Base-by-base conservation (phyloP, 2,797 vertebrate species). In the Oryzias sinensis region DNA sequence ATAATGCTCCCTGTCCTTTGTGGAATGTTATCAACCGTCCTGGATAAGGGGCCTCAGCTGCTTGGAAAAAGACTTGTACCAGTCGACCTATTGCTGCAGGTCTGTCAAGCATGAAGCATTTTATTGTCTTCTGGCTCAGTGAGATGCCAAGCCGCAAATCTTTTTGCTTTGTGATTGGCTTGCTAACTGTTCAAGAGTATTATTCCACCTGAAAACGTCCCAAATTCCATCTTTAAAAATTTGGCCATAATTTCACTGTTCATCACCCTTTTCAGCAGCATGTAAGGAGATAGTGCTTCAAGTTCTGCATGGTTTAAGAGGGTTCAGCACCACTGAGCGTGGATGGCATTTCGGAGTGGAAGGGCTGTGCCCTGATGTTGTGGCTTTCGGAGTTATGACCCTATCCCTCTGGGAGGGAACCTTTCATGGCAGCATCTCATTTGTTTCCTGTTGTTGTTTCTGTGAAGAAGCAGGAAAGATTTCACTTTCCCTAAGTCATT, bases 231-330 rank as follows among this genome's bases (percentile, higher is more conserved):
- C 65, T 62, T 74, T 81, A 22, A 46, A 46, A 46, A 74, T 61
- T 68, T 68, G 77, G 62, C 55, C 66, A 27, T 84, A 84, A 84
- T 87, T 84, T 80, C 77, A 76, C 48, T 8, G 72, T 67, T 75
- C 68, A 72, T 76, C 65, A 73, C 49, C 68, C 60, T 74, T 78
- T 46, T 80, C 79, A 46, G 58, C 62, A 25, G 74, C 56, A 74
- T 69, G 68, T 66, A 61, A 70, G 79, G 62, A 50, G 65, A 82
- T 77, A 85, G 70, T 56, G 77, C 59, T 76, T 79, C 16, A 49
- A 54, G 81, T 91, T 91, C 87, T 88, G 86, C 81, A 77, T 86
- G 85, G 81, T 59, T 88, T 81, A 75, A 75, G 73, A 72, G 74
- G 82, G 86, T 89, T 88, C 85, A 79, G 87, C 81, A 58, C 83